phyloP scores from a whole-genome alignment of 1,140 invertebrate genomes.

The Temnothorax longispinosus region DNA sequence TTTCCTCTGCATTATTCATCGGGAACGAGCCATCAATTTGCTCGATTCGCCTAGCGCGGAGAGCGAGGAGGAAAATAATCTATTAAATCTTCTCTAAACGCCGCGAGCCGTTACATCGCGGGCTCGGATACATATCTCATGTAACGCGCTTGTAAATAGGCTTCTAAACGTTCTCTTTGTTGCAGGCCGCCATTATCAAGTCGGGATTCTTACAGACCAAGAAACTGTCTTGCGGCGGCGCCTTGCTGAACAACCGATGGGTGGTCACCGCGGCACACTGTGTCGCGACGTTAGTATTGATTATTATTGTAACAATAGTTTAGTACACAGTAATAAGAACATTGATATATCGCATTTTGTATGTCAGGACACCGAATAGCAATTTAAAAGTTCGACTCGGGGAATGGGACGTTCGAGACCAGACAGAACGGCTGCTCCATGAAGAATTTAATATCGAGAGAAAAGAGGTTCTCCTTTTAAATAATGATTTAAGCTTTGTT shows the following conservation, averaged over 20 bases:
- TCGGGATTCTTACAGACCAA: conserved; percentile 95
- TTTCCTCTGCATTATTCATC: conserved; percentile 66
- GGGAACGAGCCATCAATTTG: conserved; percentile 34
- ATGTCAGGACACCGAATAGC: conserved; percentile 90
- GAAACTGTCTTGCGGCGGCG: conserved; percentile 96
- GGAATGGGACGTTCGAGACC: conserved; percentile 95
- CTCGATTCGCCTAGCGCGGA: conserved; percentile 18
- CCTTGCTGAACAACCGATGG: conserved; percentile 95
- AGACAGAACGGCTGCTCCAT: conserved; percentile 92
- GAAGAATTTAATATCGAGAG: conserved; percentile 95
- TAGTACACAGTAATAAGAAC: conserved; percentile 23
- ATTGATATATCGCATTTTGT: conserved; percentile 62
- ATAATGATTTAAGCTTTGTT: neutral
- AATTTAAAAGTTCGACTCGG: conserved; percentile 95
- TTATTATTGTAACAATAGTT: neutral
- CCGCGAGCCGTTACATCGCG: conserved; percentile 26
- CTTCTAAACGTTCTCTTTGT: conserved; percentile 36
- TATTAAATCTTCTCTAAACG: conserved; percentile 45
- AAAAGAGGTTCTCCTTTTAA: conserved; percentile 89
- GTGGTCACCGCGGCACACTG: conserved; percentile 96
- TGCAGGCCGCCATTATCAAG: conserved; percentile 94
- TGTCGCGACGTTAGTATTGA: conserved; percentile 92
- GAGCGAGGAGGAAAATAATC: conserved; percentile 30
- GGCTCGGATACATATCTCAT: conserved; percentile 29
- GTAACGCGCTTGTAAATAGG: conserved; percentile 3